Percentiles rank a stretch among this genome's conserved stretches.
These are phyloP conservation scores for Plagiodera versicolora DNA, from an alignment of 2,888 invertebrate genomes.

Conservation along the genomic window DNA sequence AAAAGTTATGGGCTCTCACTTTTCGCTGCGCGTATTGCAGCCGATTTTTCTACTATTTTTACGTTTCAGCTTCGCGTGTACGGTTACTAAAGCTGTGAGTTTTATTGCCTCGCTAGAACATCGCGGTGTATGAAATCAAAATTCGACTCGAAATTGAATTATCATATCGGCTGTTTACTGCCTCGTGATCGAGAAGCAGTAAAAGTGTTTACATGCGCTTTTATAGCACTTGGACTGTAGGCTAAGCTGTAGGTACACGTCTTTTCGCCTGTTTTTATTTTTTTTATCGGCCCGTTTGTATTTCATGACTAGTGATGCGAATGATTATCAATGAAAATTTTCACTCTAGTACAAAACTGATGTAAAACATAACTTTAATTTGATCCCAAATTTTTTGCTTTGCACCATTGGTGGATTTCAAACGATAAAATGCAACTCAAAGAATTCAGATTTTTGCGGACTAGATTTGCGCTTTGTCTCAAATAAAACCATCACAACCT, in stretches of 20 bases:
- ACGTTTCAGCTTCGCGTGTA: conserved; percentile 22
- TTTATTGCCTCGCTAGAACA: conserved; percentile 22
- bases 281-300: not conserved
- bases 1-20: conserved; percentile 25
- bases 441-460: too few relatives aligned
- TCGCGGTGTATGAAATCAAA: conserved; percentile 21
- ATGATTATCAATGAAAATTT: too few relatives aligned
- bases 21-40: not conserved
- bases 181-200: not conserved
- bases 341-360: too few relatives aligned
- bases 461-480: too few relatives aligned
- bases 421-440: too few relatives aligned
- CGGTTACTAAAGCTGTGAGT: conserved; percentile 20
- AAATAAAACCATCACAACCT: too few relatives aligned
- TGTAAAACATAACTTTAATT: too few relatives aligned
- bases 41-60: conserved; percentile 25
- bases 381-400: too few relatives aligned
- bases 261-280: not conserved
- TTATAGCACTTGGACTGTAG: not conserved
- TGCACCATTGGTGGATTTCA: too few relatives aligned
- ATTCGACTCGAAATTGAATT: conserved; percentile 28
- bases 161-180: conserved; percentile 18
- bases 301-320: too few relatives aligned
- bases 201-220: conserved; percentile 12
- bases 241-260: too few relatives aligned